Conservation (phyloP, 2,113 vertebrate genomes). For the Uria aalge region DNA sequence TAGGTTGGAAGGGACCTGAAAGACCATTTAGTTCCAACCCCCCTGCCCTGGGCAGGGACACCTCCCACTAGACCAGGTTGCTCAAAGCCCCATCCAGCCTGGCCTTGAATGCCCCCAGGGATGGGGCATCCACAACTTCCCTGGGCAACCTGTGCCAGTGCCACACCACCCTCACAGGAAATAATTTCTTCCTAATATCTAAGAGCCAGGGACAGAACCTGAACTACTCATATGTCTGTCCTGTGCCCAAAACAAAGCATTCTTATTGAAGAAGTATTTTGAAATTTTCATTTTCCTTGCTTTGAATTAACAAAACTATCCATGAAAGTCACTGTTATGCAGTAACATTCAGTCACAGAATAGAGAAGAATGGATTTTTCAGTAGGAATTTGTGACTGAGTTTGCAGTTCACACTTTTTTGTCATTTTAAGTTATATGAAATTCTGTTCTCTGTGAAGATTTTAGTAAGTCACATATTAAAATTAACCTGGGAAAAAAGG, state of each 20-base stretch:
- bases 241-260: background rate
- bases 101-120: too few species aligned
- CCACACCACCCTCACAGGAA: too few species aligned
- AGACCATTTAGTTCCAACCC: too few species aligned
- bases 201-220: background rate
- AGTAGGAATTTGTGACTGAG: background rate
- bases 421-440: background rate
- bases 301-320: background rate
- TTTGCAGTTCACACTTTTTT: background rate
- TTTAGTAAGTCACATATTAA: background rate
- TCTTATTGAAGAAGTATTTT: background rate
- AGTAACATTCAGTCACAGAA: background rate
- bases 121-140: too few species aligned
- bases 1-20: too few species aligned
- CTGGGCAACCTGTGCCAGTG: too few species aligned
- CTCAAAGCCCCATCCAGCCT: too few species aligned
- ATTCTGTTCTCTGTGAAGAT: background rate
- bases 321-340: background rate
- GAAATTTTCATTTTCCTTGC: background rate
- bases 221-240: background rate
- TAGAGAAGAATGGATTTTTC: background rate
- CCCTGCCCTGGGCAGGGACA: too few species aligned
- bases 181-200: too few species aligned
- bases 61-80: too few species aligned
- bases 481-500: background rate